Base-by-base conservation (phyloP, 2,888 invertebrate genomes). In the Drosophila demipolita region DNA sequence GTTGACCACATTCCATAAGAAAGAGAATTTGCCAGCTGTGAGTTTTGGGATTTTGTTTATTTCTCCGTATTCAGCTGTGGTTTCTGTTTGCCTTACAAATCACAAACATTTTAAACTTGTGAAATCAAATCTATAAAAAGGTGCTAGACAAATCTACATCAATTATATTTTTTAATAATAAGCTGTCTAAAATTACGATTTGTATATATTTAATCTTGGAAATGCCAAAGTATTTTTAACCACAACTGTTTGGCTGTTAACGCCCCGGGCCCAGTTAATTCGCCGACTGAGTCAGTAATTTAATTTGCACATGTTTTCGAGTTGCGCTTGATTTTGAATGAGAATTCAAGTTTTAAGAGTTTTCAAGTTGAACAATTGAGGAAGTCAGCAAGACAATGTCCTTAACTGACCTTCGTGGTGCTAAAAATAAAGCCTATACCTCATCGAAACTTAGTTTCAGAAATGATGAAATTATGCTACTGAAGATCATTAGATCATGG, bases 151-250 rank as follows among this genome's bases (percentile, higher is more conserved):
- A 77, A 75, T 80, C 81, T 69, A 78, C 84, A 90, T 86, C 87
- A 83, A 86, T 87, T 85, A 85, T 87, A 80, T 75, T 71, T 87
- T 76, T 89, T 82, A 85, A 89, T 83, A 83, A 88, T 82, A 77
- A 66, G 78, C 81, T 81, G 81, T 70, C 74, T 64, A 79, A 35
- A 60, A 73, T 54, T 68, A 55, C 23, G 59, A 72, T 78, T 78
- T 78, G 76, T 80, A 80, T 79, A 79, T 3, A 38, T 32, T 32
- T 55, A 53, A 54, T 54, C 50, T 55, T 67, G 59, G 69, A 59
- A 74, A 42, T 75, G 66, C 61, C 60, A 59, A 52, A 32, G 36
- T 48, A 49, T 12, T 29, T 60, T 53, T 48, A 23, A 36, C 7
- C 26, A 20, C 52, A 36, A 40, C 45, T 9, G 58, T 60, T 66